A percentile compares a stretch with the other conserved stretches of the same genome.
Evolutionary conservation across 2,113 vertebrate genomes (phyloP).

Genomic region (Propithecus coquereli): DNA sequence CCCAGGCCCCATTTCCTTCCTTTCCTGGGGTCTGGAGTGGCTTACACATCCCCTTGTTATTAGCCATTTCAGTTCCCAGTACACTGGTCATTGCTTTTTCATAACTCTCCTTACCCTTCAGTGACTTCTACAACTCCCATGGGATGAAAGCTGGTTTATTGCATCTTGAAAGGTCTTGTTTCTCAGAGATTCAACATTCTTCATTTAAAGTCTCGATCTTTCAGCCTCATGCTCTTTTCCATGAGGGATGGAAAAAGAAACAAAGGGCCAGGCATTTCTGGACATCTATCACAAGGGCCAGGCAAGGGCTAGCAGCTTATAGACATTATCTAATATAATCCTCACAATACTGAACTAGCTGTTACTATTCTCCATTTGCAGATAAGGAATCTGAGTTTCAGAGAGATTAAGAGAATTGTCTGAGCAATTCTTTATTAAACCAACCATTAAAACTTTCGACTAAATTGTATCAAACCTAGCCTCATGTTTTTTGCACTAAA

Average conservation of each 20-base stretch:
- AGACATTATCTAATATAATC: neutral
- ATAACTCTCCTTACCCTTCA: constrained; percentile 50
- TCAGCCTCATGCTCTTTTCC: neutral
- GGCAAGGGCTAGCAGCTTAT: neutral
- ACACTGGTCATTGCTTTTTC: neutral
- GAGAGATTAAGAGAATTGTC: neutral
- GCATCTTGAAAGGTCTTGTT: constrained; percentile 42
- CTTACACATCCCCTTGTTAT: neutral
- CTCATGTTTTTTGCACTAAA: neutral
- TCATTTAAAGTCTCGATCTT: neutral
- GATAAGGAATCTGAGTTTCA: constrained; percentile 7
- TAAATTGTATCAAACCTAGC: neutral
- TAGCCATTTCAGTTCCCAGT: neutral
- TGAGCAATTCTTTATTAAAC: neutral
- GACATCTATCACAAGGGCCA: neutral
- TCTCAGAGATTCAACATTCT: constrained; percentile 34
- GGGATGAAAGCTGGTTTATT: constrained; percentile 43
- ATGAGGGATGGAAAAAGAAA: neutral
- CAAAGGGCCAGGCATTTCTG: neutral
- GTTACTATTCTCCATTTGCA: neutral
- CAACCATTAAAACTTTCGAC: constrained; percentile 22
- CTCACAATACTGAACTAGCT: neutral
- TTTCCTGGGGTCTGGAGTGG: neutral
- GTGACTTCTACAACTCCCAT: neutral
- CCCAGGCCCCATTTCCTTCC: neutral